Percentiles rank a stretch among this genome's conserved stretches.
Conservation (phyloP, 2,888 invertebrate species). For the Hypsopygia costalis region DNA sequence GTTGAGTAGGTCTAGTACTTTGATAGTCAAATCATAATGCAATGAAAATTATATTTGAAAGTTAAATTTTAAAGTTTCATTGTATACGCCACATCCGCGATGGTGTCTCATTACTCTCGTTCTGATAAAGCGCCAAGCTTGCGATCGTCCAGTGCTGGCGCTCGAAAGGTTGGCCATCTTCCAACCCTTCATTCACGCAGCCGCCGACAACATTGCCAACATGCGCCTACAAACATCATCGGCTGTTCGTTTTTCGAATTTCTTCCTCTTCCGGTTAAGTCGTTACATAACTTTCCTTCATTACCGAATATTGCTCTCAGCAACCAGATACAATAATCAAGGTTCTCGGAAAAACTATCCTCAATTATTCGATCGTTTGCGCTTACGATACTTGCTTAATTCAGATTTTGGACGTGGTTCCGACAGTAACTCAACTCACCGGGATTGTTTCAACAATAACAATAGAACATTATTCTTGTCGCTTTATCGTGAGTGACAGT, state of each 20-base stretch:
- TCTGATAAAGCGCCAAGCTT: constrained; percentile 52
- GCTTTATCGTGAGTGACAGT: constrained; percentile 14
- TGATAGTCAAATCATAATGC: too few species aligned
- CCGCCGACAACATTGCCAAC: constrained; percentile 30
- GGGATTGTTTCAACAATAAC: constrained; percentile 7
- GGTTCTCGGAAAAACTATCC: constrained; percentile 23
- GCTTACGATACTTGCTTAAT: constrained; percentile 7
- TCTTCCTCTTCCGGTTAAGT: constrained; percentile 66
- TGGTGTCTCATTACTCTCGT: constrained; percentile 50
- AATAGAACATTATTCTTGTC: constrained; percentile 3
- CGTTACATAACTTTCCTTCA: constrained; percentile 14
- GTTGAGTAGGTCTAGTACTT: too few species aligned
- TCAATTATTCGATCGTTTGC: constrained; percentile 15
- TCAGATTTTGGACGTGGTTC: constrained; percentile 1
- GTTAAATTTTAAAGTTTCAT: too few species aligned
- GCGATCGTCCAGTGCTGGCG: constrained; percentile 31
- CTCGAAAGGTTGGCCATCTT: constrained; percentile 25
- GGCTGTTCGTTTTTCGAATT: constrained; percentile 35
- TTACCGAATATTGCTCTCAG: too few species aligned
- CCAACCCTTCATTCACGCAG: constrained; percentile 55
- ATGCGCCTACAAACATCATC: constrained; percentile 36
- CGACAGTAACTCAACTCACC: not conserved
- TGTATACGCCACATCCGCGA: constrained; percentile 21
- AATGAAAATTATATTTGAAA: too few species aligned
- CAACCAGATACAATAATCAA: not conserved